Evolutionary conservation across 1,140 invertebrate species (phyloP).

Genomic region (Atopsyche davidsoni): DNA sequence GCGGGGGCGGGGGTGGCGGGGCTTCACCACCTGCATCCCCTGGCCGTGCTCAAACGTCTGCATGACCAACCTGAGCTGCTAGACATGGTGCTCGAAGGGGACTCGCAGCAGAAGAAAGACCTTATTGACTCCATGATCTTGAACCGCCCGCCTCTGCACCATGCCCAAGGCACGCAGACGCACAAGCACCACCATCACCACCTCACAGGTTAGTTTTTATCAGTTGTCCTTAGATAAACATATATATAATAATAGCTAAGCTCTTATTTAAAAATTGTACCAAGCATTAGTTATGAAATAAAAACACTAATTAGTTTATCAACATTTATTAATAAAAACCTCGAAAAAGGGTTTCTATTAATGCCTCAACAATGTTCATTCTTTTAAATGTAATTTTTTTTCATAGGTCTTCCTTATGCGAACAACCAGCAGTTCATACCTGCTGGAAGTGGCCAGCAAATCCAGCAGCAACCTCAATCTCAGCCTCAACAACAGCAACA

Average conservation of each 20-base stretch:
- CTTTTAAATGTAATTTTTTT: constrained; percentile 3
- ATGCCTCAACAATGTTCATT: background rate
- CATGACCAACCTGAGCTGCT: constrained; percentile 25
- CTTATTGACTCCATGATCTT: constrained; percentile 20
- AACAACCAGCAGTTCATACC: constrained; percentile 17
- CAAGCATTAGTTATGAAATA: too few species aligned
- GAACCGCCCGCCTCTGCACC: constrained; percentile 14
- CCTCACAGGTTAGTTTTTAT: too few species aligned
- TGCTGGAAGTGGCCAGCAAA: constrained; percentile 12
- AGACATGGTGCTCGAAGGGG: constrained; percentile 25
- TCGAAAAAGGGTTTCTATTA: background rate
- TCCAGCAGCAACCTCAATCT: constrained; percentile 33
- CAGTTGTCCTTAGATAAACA: too few species aligned
- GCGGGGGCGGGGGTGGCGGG: constrained; percentile 1
- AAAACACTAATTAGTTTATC: too few species aligned
- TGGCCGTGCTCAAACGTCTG: constrained; percentile 23
- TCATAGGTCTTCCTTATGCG: constrained; percentile 21
- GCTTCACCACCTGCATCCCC: constrained; percentile 17
- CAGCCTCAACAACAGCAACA: constrained; percentile 36
- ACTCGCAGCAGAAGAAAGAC: constrained; percentile 17
- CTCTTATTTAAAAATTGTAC: too few species aligned
- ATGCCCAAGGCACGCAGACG: constrained; percentile 19
- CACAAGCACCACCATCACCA: constrained; percentile 20
- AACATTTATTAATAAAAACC: too few species aligned
- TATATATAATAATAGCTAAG: too few species aligned